A percentile compares a stretch with the other conserved stretches of the same genome.
Evolutionary conservation across 2,888 invertebrate genomes (phyloP).

Genomic region (Tetragonula carbonaria): DNA sequence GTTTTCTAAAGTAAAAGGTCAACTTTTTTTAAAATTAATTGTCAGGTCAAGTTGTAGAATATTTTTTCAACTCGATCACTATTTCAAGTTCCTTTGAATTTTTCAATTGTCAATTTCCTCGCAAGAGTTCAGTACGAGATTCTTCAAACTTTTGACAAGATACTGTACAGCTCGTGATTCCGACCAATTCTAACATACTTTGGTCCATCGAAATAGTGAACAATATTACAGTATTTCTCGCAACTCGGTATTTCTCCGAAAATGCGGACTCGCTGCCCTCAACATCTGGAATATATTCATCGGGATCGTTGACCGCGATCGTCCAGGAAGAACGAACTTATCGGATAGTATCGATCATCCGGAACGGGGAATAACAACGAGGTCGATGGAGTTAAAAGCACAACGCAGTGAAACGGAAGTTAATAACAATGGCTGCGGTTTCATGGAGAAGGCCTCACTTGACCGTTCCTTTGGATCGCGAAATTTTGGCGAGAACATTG

Average conservation of each 20-base stretch:
- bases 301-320: slow-evolving; percentile 1
- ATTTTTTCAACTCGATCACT: too few relatives aligned
- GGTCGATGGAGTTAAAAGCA: neutral
- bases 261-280: neutral
- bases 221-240: neutral
- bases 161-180: too few relatives aligned
- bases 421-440: slow-evolving; percentile 47
- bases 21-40: too few relatives aligned
- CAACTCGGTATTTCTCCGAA: neutral
- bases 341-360: slow-evolving; percentile 34
- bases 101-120: too few relatives aligned
- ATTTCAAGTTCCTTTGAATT: too few relatives aligned
- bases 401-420: slow-evolving; percentile 22
- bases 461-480: slow-evolving; percentile 51
- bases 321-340: neutral
- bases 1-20: too few relatives aligned
- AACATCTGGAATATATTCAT: neutral
- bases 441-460: slow-evolving; percentile 20
- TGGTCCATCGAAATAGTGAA: neutral
- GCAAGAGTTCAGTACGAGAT: too few relatives aligned
- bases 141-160: too few relatives aligned
- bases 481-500: slow-evolving; percentile 53
- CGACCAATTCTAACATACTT: neutral
- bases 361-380: neutral
- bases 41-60: too few relatives aligned